Evolutionary conservation across 2,113 vertebrate species (phyloP).

Genomic region (Periophthalmus modestus): DNA sequence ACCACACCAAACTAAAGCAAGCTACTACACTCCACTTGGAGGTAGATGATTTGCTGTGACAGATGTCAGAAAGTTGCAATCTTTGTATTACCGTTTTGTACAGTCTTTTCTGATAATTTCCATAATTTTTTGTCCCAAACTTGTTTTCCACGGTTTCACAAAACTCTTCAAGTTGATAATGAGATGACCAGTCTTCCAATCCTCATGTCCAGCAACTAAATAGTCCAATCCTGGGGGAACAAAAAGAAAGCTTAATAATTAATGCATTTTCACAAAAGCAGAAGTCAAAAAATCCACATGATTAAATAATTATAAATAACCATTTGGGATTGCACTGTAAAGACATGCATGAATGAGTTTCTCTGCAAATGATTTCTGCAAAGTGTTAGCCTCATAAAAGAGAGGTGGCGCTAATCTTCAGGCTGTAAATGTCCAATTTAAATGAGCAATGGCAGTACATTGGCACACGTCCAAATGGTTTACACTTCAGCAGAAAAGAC

Average conservation of each 20-base stretch:
- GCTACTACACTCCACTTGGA: background rate
- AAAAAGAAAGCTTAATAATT: background rate
- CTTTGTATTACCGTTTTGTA: conserved; percentile 57
- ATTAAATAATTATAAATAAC: conserved; percentile 21
- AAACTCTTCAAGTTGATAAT: conserved; percentile 94
- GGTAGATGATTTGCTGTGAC: background rate
- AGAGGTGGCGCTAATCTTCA: conserved; percentile 34
- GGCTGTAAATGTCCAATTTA: conserved; percentile 42
- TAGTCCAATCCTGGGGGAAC: conserved; percentile 79
- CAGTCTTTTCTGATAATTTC: conserved; percentile 88
- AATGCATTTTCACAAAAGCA: background rate
- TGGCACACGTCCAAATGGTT: conserved; percentile 40
- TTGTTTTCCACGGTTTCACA: conserved; percentile 89
- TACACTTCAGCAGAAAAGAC: conserved; percentile 20
- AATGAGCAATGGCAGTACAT: conserved; percentile 30
- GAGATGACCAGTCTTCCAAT: conserved; percentile 80
- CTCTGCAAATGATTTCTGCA: conserved; percentile 23
- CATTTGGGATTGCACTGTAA: conserved; percentile 5
- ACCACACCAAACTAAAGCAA: background rate
- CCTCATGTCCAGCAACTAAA: conserved; percentile 88
- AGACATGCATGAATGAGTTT: conserved; percentile 15
- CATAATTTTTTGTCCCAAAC: conserved; percentile 84
- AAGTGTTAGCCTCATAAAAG: conserved; percentile 28
- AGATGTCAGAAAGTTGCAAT: background rate
- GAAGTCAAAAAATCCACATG: background rate